Percentiles rank a stretch among this genome's conserved stretches.
These are phyloP conservation scores for Drosophila novamexicana DNA, from an alignment of 1,140 invertebrate genomes.

Conservation along the genomic window DNA sequence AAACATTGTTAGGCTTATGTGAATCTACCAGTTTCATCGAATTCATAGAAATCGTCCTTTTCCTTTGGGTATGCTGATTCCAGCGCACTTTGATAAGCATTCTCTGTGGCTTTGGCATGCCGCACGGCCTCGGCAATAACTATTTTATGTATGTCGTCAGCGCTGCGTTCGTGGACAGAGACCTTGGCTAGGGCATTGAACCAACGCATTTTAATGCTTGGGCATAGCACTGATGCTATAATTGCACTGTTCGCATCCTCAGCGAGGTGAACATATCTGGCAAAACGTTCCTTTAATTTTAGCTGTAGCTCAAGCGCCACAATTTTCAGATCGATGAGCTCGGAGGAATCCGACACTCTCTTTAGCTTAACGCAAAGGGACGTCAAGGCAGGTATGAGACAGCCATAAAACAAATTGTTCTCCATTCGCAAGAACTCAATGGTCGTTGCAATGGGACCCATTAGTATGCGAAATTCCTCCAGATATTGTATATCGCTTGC, in stretches of 20 bases:
- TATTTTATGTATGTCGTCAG: conserved; percentile 26
- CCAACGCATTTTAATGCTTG: conserved; percentile 41
- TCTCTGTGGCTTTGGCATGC: conserved; percentile 28
- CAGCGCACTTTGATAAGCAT: not conserved
- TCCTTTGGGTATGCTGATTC: not conserved
- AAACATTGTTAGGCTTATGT: no score
- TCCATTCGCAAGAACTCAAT: conserved; percentile 35
- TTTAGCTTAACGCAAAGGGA: conserved; percentile 39
- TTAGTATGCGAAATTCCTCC: conserved; percentile 31
- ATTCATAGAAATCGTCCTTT: conserved; percentile 42
- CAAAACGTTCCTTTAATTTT: conserved; percentile 19
- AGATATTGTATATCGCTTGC: conserved; percentile 31
- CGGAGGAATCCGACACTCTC: conserved; percentile 14
- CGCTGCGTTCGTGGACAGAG: conserved; percentile 1
- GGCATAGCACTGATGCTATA: conserved; percentile 37
- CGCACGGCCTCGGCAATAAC: conserved; percentile 27
- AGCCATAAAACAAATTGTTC: conserved; percentile 34
- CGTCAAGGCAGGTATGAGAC: conserved; percentile 34
- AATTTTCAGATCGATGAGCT: conserved; percentile 12
- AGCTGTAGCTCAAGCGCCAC: conserved; percentile 11
- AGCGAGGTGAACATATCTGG: conserved; percentile 11
- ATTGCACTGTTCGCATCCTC: conserved; percentile 31
- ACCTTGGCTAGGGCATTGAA: conserved; percentile 27
- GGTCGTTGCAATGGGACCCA: conserved; percentile 32
- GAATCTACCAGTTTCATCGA: conserved; percentile 30